Base-by-base conservation (phyloP, 92 coral and sea anemone genomes). In the Porites divaricata region DNA sequence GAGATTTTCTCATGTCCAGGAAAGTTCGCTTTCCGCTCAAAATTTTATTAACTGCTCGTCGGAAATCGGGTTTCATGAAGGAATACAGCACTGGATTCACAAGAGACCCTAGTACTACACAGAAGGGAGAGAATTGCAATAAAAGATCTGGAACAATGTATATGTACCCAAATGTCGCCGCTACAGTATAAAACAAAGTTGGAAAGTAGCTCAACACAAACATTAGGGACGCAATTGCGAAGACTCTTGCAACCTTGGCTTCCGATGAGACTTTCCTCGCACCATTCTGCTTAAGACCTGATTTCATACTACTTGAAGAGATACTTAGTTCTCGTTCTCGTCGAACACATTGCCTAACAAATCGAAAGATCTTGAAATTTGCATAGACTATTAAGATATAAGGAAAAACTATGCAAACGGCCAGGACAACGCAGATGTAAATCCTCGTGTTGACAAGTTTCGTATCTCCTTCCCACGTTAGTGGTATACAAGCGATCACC, bases 11-110 rank as follows among this genome's bases (percentile, higher is more conserved):
- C 23, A 62, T 52, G 70, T 68, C 50, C 70, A 67, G 75, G 9
- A 53, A 75, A 52, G 69, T 76, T 76, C 81, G 79, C 10, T 71
- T 73, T 28, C 77, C 72, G 58, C 71, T 81, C 9, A 94, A 67
- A 53, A 92, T 79, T 65, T 88, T 89, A 21, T 81, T 77, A 57
- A 94, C 80, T 10, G 91, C 93, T 56, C 87, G 81, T 17, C 93
- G 86, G 59, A 94, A 94, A 72, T 94, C 98, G 8, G 98, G 98
- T 74, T 94, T 94, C 86, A 94, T 92, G 70, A 94, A 90, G 14
- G 98, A 94, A 49, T 94, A 94, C 22, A 94, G 58, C 15, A 92
- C 52, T 22, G 98, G 98, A 66, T 94, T 94, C 4, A 89, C 90
- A 23, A 92, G 61, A 1, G 95, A 91, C 41, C 98, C 93, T 6